Base-by-base conservation (phyloP, 1,140 invertebrate species). In the Belonocnema kinseyi region DNA sequence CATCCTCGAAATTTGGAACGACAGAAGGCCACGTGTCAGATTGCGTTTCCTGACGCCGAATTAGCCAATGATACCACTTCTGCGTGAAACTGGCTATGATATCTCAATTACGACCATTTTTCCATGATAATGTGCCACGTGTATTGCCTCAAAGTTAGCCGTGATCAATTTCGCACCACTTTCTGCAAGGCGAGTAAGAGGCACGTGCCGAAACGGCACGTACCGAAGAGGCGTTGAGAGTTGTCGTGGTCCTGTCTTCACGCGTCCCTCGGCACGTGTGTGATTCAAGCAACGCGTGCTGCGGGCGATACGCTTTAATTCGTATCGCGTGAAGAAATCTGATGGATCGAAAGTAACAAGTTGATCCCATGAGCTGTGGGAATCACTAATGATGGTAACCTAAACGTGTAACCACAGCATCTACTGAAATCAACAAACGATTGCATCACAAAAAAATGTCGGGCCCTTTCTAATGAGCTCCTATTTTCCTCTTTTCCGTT, bases 91-190 rank as follows among this genome's bases (percentile, higher is more conserved):
- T 75, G 61, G 78, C 77, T 54, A 82, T 82, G 81, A 82, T 82
- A 82, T 80, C 81, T 82, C 81, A 82, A 82, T 82, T 82, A 82
- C 16, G 76, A 7, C 72, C 77, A 56, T 77, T 82, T 82, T 78
- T 78, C 61, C 17, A 52, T 76, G 77, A 52, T 74, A 76, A 82
- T 73, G 70, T 17, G 70, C 33, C 85, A 83, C 80, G 81, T 82
- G 81, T 70, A 58, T 70, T 58, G 74, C 33, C 75, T 71, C 50
- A 76, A 80, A 81, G 58, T 77, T 74, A 53, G 13, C 75, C 75
- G 66, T 76, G 70, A 81, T 81, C 79, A 21, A 81, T 78, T 76
- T 76, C 76, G 13, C 76, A 61, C 70, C 73, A 21, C 12, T 16
- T 21, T 61, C 12, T 61, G 7, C 8, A 4, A 11, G 53, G 26